Base-by-base conservation (phyloP, 2,797 vertebrate genomes). In the Lates japonicus region DNA sequence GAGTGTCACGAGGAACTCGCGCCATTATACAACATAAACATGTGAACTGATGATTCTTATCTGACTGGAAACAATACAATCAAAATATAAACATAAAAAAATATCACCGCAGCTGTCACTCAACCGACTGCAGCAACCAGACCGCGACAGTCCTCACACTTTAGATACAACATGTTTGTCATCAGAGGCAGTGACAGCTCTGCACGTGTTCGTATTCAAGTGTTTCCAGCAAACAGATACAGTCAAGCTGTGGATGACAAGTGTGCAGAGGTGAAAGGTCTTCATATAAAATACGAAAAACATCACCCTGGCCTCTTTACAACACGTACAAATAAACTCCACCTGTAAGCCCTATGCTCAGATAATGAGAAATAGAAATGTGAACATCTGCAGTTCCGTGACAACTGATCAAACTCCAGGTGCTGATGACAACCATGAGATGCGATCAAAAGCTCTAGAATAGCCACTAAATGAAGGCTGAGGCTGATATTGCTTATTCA, bases 1-100 rank as follows among this genome's bases (percentile, higher is more conserved):
- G 48, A 81, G 71, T 83, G 79, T 91, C 86, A 84, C 67, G n/a
- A n/a, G n/a, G n/a, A n/a, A n/a, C n/a, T n/a, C 9, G 20, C 65
- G 70, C 39, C 48, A 61, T 60, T 51, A 70, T 39, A 69, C 72
- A 74, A 62, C 44, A 63, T 78, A 78, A 74, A 88, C 70, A 69
- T 77, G 20, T n/a, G 80, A 84, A 81, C 49, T n/a, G n/a, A n/a
- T 48, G 73, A 86, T 74, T 87, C 54, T 62, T 72, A 81, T 58
- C 57, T 7, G 6, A 29, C 46, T 49, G n/a, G 39, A 82, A 85
- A 66, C 33, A 44, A 76, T 41, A 71, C 44, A 25, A 78, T 55
- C 60, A n/a, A n/a, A 41, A 77, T 17, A 48, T 35, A 8, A 41
- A 78, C 70, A 65, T 4, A 48, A 19, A 58, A n/a, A 35, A 52